A percentile compares a stretch with the other conserved stretches of the same genome.
Evolutionary conservation across 1,140 invertebrate genomes (phyloP).

Genomic region (Aphis gossypii): DNA sequence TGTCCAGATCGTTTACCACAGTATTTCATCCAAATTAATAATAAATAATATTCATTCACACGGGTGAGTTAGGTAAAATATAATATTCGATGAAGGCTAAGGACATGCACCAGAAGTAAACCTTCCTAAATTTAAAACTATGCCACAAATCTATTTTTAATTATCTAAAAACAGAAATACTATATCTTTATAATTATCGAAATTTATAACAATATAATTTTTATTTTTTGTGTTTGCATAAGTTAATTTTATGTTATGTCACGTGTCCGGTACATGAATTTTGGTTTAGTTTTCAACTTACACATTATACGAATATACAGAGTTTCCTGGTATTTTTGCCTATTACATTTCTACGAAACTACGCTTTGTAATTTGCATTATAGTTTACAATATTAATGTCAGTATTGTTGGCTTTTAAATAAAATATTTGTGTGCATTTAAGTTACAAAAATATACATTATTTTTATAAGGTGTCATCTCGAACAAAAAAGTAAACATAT

Average conservation of each 20-base stretch:
- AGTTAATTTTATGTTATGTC: neutral
- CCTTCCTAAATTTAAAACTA: neutral
- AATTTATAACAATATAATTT: neutral
- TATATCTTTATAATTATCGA: neutral
- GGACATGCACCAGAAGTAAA: neutral
- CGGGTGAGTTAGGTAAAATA: neutral
- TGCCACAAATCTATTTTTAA: too few species aligned
- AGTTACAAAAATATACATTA: too few species aligned
- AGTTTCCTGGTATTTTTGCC: too few species aligned
- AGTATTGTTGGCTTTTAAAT: too few species aligned
- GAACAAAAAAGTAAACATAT: neutral
- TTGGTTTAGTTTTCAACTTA: too few species aligned
- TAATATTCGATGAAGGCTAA: neutral
- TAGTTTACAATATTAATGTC: too few species aligned
- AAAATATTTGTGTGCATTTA: too few species aligned
- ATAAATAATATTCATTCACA: neutral
- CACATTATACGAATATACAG: too few species aligned
- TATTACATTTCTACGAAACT: too few species aligned
- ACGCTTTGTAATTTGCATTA: too few species aligned
- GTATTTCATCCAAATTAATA: neutral
- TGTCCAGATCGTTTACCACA: neutral
- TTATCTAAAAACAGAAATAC: neutral
- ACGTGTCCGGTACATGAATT: too few species aligned
- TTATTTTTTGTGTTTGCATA: neutral
- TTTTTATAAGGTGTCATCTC: too few species aligned